phyloP scores from a whole-genome alignment of 2,888 invertebrate genomes.

The Portevinia maculata region DNA sequence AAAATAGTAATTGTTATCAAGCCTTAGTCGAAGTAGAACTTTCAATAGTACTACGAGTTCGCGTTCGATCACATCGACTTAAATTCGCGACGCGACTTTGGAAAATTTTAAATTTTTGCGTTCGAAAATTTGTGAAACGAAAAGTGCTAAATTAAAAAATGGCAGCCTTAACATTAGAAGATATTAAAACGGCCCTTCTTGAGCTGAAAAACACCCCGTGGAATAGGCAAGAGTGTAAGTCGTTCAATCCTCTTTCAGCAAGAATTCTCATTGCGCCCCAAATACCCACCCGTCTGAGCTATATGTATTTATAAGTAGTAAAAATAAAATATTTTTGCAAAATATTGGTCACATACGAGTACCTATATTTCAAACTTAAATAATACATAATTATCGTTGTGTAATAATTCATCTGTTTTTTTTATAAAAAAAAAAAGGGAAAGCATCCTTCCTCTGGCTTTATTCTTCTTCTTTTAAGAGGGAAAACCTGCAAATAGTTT shows the following conservation, averaged over 20 bases:
- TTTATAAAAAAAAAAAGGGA: neutral
- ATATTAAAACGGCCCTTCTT: slow-evolving; percentile 58
- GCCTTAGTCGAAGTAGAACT: slow-evolving; percentile 55
- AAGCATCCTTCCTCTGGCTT: neutral
- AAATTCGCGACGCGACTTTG: slow-evolving; percentile 24
- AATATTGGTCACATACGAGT: slow-evolving; percentile 53
- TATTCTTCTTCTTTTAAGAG: slow-evolving; percentile 1
- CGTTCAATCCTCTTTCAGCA: too few species aligned
- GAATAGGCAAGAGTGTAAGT: slow-evolving; percentile 68
- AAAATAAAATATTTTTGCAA: slow-evolving; percentile 3
- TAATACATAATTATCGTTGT: slow-evolving; percentile 57
- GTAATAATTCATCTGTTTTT: slow-evolving; percentile 51
- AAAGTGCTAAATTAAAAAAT: slow-evolving; percentile 27
- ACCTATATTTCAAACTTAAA: slow-evolving; percentile 49
- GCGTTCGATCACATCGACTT: slow-evolving; percentile 22
- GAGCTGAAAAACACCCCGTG: slow-evolving; percentile 65
- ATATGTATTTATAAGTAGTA: slow-evolving; percentile 62
- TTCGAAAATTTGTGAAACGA: slow-evolving; percentile 4
- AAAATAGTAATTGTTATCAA: slow-evolving; percentile 59
- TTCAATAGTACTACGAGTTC: slow-evolving; percentile 41
- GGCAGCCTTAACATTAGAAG: slow-evolving; percentile 65
- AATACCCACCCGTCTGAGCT: neutral
- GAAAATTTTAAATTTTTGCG: neutral
- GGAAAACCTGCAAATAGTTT: slow-evolving; percentile 2
- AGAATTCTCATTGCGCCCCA: neutral